A percentile compares a stretch with the other conserved stretches of the same genome.
phyloP scores from a whole-genome alignment of 2,888 invertebrate species.

The Dugesia japonica region DNA sequence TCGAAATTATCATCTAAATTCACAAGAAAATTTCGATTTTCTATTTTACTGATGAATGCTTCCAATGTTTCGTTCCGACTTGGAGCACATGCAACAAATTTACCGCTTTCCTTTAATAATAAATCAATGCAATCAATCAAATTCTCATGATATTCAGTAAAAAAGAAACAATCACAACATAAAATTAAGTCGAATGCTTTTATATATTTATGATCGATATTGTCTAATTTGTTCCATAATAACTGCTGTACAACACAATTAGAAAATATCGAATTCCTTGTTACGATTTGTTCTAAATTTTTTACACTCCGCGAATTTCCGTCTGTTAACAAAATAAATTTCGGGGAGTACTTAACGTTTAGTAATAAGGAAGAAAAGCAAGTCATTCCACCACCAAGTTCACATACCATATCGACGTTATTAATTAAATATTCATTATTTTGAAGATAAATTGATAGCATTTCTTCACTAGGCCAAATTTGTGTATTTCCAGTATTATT shows the following conservation, averaged over 20 bases:
- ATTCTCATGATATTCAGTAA: conserved; percentile 17
- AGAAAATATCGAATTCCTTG: background rate
- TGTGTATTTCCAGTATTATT: conserved; percentile 36
- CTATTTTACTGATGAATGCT: background rate
- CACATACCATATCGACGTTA: background rate
- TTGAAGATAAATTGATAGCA: conserved; percentile 32
- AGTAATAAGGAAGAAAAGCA: background rate
- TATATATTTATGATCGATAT: background rate
- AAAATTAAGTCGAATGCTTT: conserved; percentile 14
- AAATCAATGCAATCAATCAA: conserved; percentile 14
- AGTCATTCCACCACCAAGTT: conserved; percentile 32
- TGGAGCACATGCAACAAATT: conserved; percentile 25
- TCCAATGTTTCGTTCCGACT: background rate
- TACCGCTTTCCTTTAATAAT: background rate
- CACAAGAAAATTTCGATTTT: background rate
- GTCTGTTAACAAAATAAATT: conserved; percentile 9
- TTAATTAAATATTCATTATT: conserved; percentile 1
- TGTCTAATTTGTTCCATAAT: background rate
- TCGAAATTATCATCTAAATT: background rate
- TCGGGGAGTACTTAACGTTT: background rate
- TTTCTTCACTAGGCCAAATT: conserved; percentile 35
- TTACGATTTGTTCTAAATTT: conserved; percentile 9
- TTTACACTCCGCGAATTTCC: conserved; percentile 22
- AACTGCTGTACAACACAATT: background rate
- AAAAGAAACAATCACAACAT: conserved; percentile 31